Base-by-base conservation (phyloP, 2,888 invertebrate species). In the Gisinianus flammeolus region DNA sequence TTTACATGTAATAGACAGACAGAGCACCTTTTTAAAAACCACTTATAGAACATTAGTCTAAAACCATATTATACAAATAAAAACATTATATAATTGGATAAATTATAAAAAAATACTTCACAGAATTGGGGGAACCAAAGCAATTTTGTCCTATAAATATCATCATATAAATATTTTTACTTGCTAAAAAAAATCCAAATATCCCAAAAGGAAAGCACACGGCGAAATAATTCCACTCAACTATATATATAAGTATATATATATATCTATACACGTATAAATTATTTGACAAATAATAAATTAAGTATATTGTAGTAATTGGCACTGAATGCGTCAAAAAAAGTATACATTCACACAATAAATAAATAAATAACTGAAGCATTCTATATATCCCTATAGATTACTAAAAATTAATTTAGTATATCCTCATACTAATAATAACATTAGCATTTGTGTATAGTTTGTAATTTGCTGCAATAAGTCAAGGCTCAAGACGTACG, bases 241-340 rank as follows among this genome's bases (percentile, higher is more conserved):
- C n/a, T n/a, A n/a, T n/a, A 64, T 8, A 28, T 64, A 64, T 16
- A 62, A 24, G 22, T 62, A 62, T 26, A 62, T 24, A 62, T 62
- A 62, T 56, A n/a, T n/a, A 56, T 6, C 8, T 56, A 56, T 35
- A 35, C 12, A 44, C 16, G 44, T 12, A 58, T 58, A 58, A 58
- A 58, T 26, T 26, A 62, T 1, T 62, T 0, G 28, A 58, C 22
- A 62, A 62, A 62, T 62, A 62, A 62, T 26, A 26, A 62, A 62
- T 26, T 26, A 62, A 24, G 4, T 54, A 54, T 24, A 64, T 64
- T 8, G 12, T 68, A 52, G 44, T 71, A 56, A 26, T 71, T 71
- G 71, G 71, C 71, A 71, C 71, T 71, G 56, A 71, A 56, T 58
- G 71, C 71, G 71, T 71, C 52, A n/a, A 68, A 22, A 70, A 31